Evolutionary conservation across 2,797 vertebrate species (phyloP).

Genomic region (Eutrigla gurnardus): DNA sequence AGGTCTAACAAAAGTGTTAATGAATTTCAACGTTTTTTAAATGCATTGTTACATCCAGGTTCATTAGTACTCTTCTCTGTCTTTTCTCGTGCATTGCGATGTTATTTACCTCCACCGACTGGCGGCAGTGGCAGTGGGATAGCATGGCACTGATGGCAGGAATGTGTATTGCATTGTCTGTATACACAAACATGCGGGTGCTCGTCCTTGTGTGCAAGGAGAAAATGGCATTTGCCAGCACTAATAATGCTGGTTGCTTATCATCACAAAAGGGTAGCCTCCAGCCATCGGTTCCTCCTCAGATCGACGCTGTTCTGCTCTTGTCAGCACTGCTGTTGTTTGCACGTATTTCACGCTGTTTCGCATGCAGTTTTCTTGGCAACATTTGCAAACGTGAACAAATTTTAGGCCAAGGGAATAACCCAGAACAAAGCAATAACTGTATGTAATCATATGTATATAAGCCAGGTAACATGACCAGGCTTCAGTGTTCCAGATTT

Average conservation of each 20-base stretch:
- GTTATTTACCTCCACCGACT: neutral
- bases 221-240: neutral
- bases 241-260: neutral
- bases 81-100: neutral
- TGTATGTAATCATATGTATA: neutral
- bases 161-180: neutral
- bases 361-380: neutral
- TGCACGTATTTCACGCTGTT: neutral
- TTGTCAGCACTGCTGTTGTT: too few relatives aligned
- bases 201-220: neutral
- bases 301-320: too few relatives aligned
- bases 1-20: too few relatives aligned
- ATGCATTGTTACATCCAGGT: neutral
- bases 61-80: neutral
- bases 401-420: neutral
- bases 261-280: too few relatives aligned
- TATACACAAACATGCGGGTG: neutral
- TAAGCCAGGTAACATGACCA: neutral
- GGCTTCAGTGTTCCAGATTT: conserved; percentile 4
- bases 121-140: neutral
- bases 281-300: too few relatives aligned
- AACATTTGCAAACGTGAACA: neutral
- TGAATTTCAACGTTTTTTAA: neutral
- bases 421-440: conserved; percentile 4
- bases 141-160: neutral